Conservation (phyloP, 2,113 vertebrate genomes). For the Atlantisia rogersi region DNA sequence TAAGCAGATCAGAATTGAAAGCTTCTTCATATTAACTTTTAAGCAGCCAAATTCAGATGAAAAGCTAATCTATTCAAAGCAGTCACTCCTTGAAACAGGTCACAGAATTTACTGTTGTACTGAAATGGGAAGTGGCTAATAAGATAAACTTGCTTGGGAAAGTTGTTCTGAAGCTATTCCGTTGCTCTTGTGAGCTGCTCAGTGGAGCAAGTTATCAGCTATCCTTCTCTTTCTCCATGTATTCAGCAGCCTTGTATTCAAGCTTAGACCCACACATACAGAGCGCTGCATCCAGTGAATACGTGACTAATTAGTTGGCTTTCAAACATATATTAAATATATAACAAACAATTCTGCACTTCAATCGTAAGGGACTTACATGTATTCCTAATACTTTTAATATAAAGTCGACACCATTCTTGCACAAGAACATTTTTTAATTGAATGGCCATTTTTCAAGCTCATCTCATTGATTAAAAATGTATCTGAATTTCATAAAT, state of each 20-base stretch:
- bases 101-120: background rate
- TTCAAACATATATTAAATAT: background rate
- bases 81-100: background rate
- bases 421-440: background rate
- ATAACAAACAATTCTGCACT: background rate
- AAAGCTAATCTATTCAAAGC: background rate
- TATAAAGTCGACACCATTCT: background rate
- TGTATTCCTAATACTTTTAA: background rate
- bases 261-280: background rate
- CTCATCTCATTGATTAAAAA: background rate
- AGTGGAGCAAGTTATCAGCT: background rate
- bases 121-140: background rate
- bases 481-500: background rate
- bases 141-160: background rate
- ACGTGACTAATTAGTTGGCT: background rate
- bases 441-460: background rate
- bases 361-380: background rate
- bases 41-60: background rate
- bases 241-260: background rate
- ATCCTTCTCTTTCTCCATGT: background rate
- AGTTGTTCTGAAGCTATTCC: background rate
- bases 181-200: background rate
- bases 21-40: conserved; percentile 16
- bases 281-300: background rate
- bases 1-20: conserved; percentile 9